Evolutionary conservation across 2,888 invertebrate genomes (phyloP).

Genomic region (Sceliomorpha sp.): DNA sequence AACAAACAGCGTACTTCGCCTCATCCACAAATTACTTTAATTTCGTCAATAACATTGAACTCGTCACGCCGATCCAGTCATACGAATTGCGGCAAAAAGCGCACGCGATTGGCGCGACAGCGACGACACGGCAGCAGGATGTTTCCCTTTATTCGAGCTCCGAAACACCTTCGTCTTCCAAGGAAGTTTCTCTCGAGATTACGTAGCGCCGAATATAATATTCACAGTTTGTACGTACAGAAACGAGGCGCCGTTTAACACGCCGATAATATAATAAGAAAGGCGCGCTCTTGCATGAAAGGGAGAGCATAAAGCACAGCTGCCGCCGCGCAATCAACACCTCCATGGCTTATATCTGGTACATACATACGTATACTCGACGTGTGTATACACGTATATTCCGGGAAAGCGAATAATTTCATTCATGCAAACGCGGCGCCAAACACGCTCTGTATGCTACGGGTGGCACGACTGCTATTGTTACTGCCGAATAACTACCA

Average conservation of each 20-base stretch:
- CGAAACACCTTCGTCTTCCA: slow-evolving; percentile 52
- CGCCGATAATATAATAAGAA: slow-evolving; percentile 75
- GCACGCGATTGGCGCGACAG: slow-evolving; percentile 45
- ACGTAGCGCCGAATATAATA: slow-evolving; percentile 66
- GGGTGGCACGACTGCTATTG: slow-evolving; percentile 60
- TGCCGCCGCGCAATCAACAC: slow-evolving; percentile 78
- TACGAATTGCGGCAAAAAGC: too few relatives aligned
- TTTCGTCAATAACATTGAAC: too few relatives aligned
- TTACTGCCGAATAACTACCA: slow-evolving; percentile 72
- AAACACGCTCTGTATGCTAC: slow-evolving; percentile 62
- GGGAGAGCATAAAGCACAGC: slow-evolving; percentile 76
- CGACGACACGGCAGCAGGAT: slow-evolving; percentile 48
- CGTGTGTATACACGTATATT: slow-evolving; percentile 68
- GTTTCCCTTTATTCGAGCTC: slow-evolving; percentile 48
- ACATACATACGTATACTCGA: slow-evolving; percentile 50
- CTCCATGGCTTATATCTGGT: slow-evolving; percentile 58
- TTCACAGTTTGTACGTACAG: slow-evolving; percentile 73
- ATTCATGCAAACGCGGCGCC: slow-evolving; percentile 77
- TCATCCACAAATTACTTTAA: too few relatives aligned
- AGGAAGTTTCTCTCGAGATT: slow-evolving; percentile 54
- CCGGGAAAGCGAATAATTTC: slow-evolving; percentile 79
- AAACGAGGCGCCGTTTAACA: slow-evolving; percentile 72
- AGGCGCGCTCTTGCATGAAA: slow-evolving; percentile 56
- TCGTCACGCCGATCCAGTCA: too few relatives aligned
- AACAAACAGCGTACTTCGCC: too few relatives aligned